These are phyloP conservation scores for Microtus richardsoni DNA, from an alignment of 2,113 vertebrate species.

Conservation along the genomic window DNA sequence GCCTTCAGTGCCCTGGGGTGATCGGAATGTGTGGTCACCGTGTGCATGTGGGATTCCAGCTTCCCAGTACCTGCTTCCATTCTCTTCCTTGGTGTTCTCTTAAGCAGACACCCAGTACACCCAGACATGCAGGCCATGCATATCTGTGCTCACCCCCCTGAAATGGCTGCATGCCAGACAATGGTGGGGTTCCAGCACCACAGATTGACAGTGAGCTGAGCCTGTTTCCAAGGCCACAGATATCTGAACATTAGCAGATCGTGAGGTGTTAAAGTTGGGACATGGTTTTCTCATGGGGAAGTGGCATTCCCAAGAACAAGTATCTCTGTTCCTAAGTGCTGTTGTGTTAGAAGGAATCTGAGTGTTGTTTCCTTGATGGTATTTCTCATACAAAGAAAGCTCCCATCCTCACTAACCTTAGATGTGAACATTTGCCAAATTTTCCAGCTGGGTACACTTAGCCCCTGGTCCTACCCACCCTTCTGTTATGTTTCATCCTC, in stretches of 20 bases:
- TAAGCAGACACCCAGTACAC: neutral
- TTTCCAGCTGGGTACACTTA: neutral
- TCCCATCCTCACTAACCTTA: neutral
- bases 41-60: neutral
- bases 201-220: neutral
- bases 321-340: neutral
- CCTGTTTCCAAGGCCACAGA: neutral
- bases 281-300: neutral
- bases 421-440: neutral
- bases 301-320: neutral
- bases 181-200: neutral
- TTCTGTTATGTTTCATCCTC: slow-evolving; percentile 19
- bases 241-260: neutral
- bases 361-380: neutral
- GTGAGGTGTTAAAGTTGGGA: neutral
- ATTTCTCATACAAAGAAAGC: slow-evolving; percentile 20
- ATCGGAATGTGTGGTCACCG: neutral
- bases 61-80: neutral
- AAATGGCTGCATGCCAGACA: neutral
- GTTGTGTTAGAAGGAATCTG: neutral
- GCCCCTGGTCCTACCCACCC: neutral
- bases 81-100: neutral
- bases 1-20: neutral
- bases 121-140: neutral
- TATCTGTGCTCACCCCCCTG: neutral